Evolutionary conservation across 2,797 vertebrate genomes (phyloP), one percentile per base, ranked within the genome.

Genomic region (Hydrocynus forskahlii): DNA sequence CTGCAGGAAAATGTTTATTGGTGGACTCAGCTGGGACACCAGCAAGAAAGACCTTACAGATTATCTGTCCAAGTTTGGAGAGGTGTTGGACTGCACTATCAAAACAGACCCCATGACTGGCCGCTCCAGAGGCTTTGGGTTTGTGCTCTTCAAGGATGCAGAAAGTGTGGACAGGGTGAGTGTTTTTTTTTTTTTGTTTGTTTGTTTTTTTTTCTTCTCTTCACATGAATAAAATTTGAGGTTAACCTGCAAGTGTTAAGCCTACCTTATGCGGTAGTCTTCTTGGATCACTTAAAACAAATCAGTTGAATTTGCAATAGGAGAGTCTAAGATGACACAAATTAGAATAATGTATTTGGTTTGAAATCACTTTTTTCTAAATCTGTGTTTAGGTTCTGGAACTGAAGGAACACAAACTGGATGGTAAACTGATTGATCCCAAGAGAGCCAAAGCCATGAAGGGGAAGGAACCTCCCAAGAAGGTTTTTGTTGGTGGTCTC

Each of bases 11-110:
- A 96, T 97, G 96, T 97, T 97, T 83, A 96, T 97, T 78, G 96
- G 96, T 74, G 96, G 96, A 48, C 93, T 97, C 68, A 96, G 95
- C 88, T 97, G 96, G 96, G 96, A 96, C 85, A 97, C 96, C 38
- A 96, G 96, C 90, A 96, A 97, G 92, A 96, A 96, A 85, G 95
- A 96, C 84, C 92, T 97, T 75, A 95, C 95, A 0, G 95, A 96
- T 21, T 96, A 97, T 83, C 90, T 97, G 72, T 95, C 95, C 64
- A 93, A 94, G 7, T 97, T 97, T 82, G 95, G 96, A 13, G 96
- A 97, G 86, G 96, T 97, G 17, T 90, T 97, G 86, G 95, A 97
- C 81, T 96, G 96, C 88, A 97, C 96, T 0, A 96, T 97, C 85
- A 97, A 97, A 89, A 97, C 95, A 75, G 96, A 96, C 83, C 95